Evolutionary conservation across 2,888 invertebrate genomes (phyloP), one percentile per base, ranked within the genome.

Genomic region (Lomographa bimaculata): DNA sequence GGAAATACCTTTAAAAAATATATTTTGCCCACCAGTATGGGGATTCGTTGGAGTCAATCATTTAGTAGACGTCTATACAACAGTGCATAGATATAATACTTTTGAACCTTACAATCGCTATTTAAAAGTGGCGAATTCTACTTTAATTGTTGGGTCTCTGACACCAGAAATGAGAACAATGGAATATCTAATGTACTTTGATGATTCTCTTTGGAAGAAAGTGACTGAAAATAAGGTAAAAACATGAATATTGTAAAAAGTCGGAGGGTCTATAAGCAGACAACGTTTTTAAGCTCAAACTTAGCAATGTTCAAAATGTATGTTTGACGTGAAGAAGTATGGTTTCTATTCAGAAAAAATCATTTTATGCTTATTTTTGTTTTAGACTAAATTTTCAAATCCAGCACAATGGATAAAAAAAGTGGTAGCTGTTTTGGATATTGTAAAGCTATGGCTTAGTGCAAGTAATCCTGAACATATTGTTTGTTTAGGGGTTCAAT

Each of bases 1-100:
- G 3, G 74, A 85, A 57, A 64, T 91, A 5, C 80, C 89, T 0
- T 50, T 89, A 39, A 70, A 71, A 52, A 79, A 87, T 54, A 84
- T 92, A 55, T 87, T 89, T 58, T 91, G 90, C 36, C 91, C 92
- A 4, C 91, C 92, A 14, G 92, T 93, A 2, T 93, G 92, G 92
- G 93, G 93, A 4, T 92, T 90, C 51, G 77, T 91, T 12, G 92
- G 91, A 6, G 64, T 90, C 9, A 90, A 90, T 56, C 84, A 90
- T 17, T 80, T 90, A 36, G 81, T 92, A 3, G 92, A 92, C 63
- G 63, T 91, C 7, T 72, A 70, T 38, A 90, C 86, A 21, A 89
- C 89, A n/a, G 58, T 91, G 28, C 90, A 91, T 54, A 86, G 80
- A 58, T 89, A 89, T 42, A 76, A 90, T 49, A 67, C 84, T 19